Conservation (phyloP, 2,113 vertebrate species). For the Collichthys lucidus region DNA sequence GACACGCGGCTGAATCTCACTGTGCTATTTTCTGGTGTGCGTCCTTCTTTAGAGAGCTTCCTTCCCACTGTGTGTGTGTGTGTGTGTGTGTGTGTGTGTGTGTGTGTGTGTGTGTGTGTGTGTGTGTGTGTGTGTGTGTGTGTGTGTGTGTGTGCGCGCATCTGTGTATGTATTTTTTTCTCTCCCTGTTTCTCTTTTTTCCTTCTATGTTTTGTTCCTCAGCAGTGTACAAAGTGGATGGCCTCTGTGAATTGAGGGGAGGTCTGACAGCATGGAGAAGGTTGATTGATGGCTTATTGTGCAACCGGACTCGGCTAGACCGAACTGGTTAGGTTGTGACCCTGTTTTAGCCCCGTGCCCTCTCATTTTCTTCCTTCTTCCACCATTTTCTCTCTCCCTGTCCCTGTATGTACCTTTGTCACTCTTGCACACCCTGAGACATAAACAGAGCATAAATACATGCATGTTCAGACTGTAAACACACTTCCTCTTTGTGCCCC, state of each 20-base stretch:
- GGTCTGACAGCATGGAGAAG: conserved; percentile 76
- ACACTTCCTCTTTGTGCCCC: conserved; percentile 52
- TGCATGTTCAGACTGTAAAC: conserved; percentile 31
- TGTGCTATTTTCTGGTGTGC: not conserved
- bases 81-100: conserved; percentile 12
- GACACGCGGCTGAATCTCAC: not conserved
- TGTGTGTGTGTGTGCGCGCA: not conserved
- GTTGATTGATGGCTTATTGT: conserved; percentile 87
- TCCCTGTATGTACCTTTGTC: conserved; percentile 26
- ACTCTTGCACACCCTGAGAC: conserved; percentile 7
- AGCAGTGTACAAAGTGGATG: conserved; percentile 75
- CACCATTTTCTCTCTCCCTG: conserved; percentile 38
- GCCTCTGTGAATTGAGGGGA: conserved; percentile 72
- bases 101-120: conserved; percentile 3
- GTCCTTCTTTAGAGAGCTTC: conserved; percentile 34
- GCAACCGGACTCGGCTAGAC: conserved; percentile 81
- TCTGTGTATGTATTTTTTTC: conserved; percentile 22
- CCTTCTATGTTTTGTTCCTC: conserved; percentile 68
- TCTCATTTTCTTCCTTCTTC: conserved; percentile 53
- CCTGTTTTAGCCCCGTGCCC: conserved; percentile 73
- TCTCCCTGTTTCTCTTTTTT: conserved; percentile 33
- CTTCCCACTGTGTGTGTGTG: conserved; percentile 49
- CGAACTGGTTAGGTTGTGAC: conserved; percentile 83
- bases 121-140: conserved; percentile 12
- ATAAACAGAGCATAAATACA: conserved; percentile 42